Conservation (phyloP, 2,797 vertebrate species). For the Glyptemys insculpta region DNA sequence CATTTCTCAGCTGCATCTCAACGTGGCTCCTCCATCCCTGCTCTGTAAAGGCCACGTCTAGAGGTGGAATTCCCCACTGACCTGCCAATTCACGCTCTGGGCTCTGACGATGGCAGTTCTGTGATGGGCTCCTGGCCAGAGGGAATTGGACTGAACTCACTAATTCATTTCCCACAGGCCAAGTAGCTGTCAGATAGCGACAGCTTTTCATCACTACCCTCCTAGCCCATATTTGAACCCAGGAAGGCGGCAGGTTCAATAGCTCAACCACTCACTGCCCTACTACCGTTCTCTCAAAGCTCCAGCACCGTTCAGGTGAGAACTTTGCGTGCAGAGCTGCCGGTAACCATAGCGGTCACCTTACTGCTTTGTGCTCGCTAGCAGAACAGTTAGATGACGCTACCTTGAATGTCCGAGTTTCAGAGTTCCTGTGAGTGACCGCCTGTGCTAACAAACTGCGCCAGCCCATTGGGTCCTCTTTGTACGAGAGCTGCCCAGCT, state of each 20-base stretch:
- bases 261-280: neutral
- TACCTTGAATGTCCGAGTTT: conserved; percentile 94
- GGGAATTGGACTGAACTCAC: neutral
- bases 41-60: neutral
- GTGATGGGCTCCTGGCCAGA: neutral
- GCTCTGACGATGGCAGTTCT: no score
- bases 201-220: no score
- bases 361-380: neutral
- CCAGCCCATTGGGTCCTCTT: conserved; percentile 98
- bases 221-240: neutral
- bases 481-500: conserved; percentile 97
- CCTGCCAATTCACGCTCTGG: neutral
- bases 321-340: no score
- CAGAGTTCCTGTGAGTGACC: conserved; percentile 88
- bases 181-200: neutral
- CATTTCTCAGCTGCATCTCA: neutral
- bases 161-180: neutral
- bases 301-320: neutral
- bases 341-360: no score
- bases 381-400: fast-evolving
- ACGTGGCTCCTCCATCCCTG: neutral
- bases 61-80: neutral
- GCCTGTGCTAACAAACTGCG: conserved; percentile 93
- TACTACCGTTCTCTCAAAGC: neutral
- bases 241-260: no score